Conservation (phyloP, 2,888 invertebrate genomes). For the Zaprionus lineosus region DNA sequence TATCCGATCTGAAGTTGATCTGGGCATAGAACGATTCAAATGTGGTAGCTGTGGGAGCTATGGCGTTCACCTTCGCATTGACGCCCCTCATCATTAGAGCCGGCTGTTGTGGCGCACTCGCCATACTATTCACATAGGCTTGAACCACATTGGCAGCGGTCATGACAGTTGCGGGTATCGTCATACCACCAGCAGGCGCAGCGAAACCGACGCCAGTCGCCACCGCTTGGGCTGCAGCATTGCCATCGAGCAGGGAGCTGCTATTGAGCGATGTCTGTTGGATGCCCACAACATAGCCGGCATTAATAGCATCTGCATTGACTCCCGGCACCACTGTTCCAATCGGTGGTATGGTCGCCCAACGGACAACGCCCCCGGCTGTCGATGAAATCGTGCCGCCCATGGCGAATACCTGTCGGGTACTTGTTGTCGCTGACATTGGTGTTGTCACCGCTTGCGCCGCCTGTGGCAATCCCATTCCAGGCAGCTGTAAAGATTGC, state of each 20-base stretch:
- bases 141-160: slow-evolving; percentile 81
- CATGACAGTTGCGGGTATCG: slow-evolving; percentile 82
- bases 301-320: slow-evolving; percentile 44
- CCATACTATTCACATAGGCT: slow-evolving; percentile 83
- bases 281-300: slow-evolving; percentile 27
- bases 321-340: slow-evolving; percentile 62
- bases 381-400: slow-evolving; percentile 80
- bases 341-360: slow-evolving; percentile 83
- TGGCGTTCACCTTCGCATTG: slow-evolving; percentile 99
- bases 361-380: slow-evolving; percentile 70
- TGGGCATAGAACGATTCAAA: slow-evolving; percentile 89
- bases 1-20: slow-evolving; percentile 91
- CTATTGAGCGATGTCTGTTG: slow-evolving; percentile 54
- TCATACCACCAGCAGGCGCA: slow-evolving; percentile 75
- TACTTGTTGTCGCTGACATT: slow-evolving; percentile 40
- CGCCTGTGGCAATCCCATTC: slow-evolving; percentile 46
- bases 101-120: slow-evolving; percentile 87
- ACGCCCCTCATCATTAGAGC: slow-evolving; percentile 97
- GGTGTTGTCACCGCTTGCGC: slow-evolving; percentile 10
- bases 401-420: slow-evolving; percentile 80
- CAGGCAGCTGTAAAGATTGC: slow-evolving; percentile 44
- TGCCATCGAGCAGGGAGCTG: slow-evolving; percentile 63
- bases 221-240: slow-evolving; percentile 53
- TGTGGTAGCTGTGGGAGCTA: slow-evolving; percentile 93
- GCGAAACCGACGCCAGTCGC: slow-evolving; percentile 56